Evolutionary conservation across 2,113 vertebrate genomes (phyloP).

Genomic region (Empidonax traillii): DNA sequence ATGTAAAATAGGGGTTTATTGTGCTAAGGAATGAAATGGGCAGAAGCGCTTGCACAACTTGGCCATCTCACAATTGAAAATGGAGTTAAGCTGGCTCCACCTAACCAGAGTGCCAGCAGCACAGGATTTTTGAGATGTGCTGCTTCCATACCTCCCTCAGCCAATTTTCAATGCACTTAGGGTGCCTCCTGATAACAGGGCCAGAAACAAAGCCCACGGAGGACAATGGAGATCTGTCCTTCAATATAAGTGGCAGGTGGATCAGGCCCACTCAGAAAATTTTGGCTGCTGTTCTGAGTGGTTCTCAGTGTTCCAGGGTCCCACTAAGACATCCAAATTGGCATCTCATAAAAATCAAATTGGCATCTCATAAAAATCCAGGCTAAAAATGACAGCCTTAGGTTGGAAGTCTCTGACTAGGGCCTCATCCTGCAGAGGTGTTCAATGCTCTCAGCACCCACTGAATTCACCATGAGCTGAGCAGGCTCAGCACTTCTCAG

Average conservation of each 20-base stretch:
- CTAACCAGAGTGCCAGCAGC: conserved; percentile 27
- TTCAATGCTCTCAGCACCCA: conserved; percentile 19
- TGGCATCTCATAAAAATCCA: conserved; percentile 62
- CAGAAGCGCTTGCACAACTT: conserved; percentile 11
- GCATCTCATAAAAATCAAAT: conserved; percentile 59
- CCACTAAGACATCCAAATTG: conserved; percentile 56
- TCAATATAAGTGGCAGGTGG: conserved; percentile 27
- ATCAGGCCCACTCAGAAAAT: conserved; percentile 9
- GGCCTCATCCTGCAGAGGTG: conserved; percentile 45
- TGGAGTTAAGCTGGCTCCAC: conserved; percentile 51
- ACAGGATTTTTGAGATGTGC: conserved; percentile 25
- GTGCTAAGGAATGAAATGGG: conserved; percentile 43
- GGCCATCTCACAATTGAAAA: conserved; percentile 44
- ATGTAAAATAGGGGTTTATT: conserved; percentile 19
- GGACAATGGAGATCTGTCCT: neutral
- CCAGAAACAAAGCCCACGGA: conserved; percentile 10
- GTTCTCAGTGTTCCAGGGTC: conserved; percentile 24
- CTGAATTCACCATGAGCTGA: neutral
- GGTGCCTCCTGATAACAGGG: conserved; percentile 19
- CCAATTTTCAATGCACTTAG: conserved; percentile 29
- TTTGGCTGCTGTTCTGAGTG: neutral
- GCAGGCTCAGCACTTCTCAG: conserved; percentile 46
- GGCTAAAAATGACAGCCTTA: conserved; percentile 54
- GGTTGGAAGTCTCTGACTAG: conserved; percentile 20
- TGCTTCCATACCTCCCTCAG: neutral